Base-by-base conservation (phyloP, 2,888 invertebrate genomes). In the Epinotia nisella region DNA sequence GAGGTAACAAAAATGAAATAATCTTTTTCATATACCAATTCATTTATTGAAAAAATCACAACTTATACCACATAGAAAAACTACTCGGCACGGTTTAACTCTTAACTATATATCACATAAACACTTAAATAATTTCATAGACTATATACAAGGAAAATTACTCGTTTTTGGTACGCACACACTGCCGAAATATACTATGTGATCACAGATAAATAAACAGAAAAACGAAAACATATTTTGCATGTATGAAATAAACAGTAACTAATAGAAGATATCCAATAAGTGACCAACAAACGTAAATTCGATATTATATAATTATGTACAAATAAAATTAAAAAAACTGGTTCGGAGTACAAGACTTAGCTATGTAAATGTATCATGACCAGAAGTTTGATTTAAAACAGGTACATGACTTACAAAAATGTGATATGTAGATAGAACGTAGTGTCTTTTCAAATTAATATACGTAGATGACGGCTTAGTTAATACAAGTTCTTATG, bases 41-140 rank as follows among this genome's bases (percentile, higher is more conserved):
- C 84, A 81, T 93, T 93, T 93, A 93, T 92, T 91, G 86, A 88
- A 91, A n/a, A 92, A 92, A 91, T 91, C 92, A 93, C 92, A 93
- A 93, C 93, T 91, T 90, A 93, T 93, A 93, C 93, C 93, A 93
- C 90, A 93, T 93, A 93, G 92, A 93, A 93, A 93, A 93, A 90
- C 93, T 93, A 93, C 89, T 93, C 92, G 93, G 93, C 93, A 93
- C 93, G 91, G 92, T 92, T 93, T 93, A 93, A 91, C 90, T 91
- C 93, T 93, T 93, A 93, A 88, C 87, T 91, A 91, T 92, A 91
- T 85, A 93, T 93, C 93, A 93, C 93, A 93, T 92, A 91, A 91
- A 92, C 91, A 92, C 90, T 91, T 82, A 88, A 87, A 91, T 88
- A 90, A 90, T 92, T 92, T 93, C 82, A 89, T 89, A 90, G 82